A percentile compares a stretch with the other conserved stretches of the same genome.
phyloP scores from a whole-genome alignment of 2,888 invertebrate genomes.

The Chalcis sispes region DNA sequence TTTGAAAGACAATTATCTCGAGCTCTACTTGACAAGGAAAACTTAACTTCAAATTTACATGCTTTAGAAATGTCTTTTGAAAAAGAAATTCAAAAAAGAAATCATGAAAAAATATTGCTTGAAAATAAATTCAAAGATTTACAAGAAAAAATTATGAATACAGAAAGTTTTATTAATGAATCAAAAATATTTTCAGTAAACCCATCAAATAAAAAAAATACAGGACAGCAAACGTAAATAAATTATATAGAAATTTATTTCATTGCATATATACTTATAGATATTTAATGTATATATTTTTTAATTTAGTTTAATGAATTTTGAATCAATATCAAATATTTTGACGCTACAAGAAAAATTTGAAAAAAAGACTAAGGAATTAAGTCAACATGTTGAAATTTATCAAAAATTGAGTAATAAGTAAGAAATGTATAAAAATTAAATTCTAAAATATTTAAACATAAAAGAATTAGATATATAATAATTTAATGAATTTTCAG shows the following conservation, averaged over 20 bases:
- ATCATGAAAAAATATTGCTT: constrained; percentile 78
- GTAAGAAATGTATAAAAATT: constrained; percentile 70
- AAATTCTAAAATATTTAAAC: constrained; percentile 24
- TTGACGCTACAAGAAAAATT: constrained; percentile 66
- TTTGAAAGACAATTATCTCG: constrained; percentile 68
- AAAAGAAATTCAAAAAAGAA: constrained; percentile 79
- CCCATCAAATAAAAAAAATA: constrained; percentile 12
- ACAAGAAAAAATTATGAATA: constrained; percentile 67
- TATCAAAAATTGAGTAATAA: constrained; percentile 80
- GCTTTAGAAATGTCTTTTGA: constrained; percentile 78
- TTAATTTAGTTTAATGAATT: constrained; percentile 41
- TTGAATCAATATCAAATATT: constrained; percentile 43
- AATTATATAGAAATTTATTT: neutral
- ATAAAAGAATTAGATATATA: constrained; percentile 8
- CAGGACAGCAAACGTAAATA: constrained; percentile 51
- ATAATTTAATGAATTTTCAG: constrained; percentile 71
- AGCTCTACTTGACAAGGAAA: constrained; percentile 76
- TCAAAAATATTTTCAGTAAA: constrained; percentile 35
- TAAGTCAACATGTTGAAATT: constrained; percentile 79
- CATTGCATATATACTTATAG: neutral
- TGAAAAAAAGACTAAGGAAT: constrained; percentile 77
- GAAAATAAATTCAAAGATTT: constrained; percentile 74
- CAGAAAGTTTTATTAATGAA: constrained; percentile 47
- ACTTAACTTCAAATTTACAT: constrained; percentile 79
- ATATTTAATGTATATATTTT: neutral